phyloP scores from a whole-genome alignment of 1,140 invertebrate species.

The Calliphora vicina region DNA sequence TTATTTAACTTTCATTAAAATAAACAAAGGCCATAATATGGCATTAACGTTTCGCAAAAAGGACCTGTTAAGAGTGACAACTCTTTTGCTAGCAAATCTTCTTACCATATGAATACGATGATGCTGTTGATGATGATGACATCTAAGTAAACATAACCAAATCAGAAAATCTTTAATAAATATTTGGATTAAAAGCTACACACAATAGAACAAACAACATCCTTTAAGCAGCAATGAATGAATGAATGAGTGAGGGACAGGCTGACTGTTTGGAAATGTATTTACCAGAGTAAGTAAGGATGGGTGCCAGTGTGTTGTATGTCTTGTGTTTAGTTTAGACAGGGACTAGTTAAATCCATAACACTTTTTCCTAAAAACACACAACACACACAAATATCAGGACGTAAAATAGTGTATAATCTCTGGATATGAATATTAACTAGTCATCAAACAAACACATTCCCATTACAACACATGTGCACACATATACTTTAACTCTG shows the following conservation, averaged over 20 bases:
- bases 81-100: not conserved
- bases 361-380: not conserved
- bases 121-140: not conserved
- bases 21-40: not conserved
- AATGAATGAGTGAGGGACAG: not conserved
- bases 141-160: constrained; percentile 2
- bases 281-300: too few relatives aligned
- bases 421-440: not conserved
- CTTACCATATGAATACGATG: not conserved
- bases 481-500: not conserved
- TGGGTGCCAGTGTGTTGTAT: not conserved
- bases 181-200: not conserved
- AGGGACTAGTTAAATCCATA: not conserved
- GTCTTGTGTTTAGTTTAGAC: not conserved
- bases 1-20: constrained; percentile 11
- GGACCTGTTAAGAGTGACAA: not conserved
- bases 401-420: not conserved
- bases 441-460: not conserved
- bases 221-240: not conserved
- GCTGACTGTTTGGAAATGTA: not conserved
- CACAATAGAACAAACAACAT: not conserved
- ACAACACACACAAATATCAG: not conserved
- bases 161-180: constrained; percentile 14
- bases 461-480: too few relatives aligned
- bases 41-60: not conserved